Conservation (phyloP, 2,113 vertebrate genomes). For the Procavia capensis region DNA sequence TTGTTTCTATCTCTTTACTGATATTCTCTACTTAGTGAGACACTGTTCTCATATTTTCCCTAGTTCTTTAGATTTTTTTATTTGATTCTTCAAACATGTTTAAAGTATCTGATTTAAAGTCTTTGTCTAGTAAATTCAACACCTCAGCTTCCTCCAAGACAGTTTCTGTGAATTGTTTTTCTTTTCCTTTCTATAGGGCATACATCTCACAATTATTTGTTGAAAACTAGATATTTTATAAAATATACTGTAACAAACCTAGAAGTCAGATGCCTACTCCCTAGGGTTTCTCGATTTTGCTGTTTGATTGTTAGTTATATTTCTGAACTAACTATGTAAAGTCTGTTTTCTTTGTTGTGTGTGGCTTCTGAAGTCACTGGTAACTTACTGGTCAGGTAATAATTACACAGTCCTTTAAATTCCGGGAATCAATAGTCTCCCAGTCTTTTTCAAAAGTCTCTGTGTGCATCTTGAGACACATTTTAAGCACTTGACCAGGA, state of each 20-base stretch:
- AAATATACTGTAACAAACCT: not conserved
- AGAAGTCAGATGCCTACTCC: not conserved
- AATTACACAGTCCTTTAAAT: not conserved
- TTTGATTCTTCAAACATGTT: not conserved
- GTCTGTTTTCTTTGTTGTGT: not conserved
- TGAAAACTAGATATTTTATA: not conserved
- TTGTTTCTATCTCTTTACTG: not conserved
- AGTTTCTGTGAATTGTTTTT: not conserved
- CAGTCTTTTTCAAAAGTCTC: not conserved
- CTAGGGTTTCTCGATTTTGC: not conserved
- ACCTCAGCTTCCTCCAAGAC: too few relatives aligned
- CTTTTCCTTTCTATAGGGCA: too few relatives aligned
- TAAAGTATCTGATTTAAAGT: not conserved
- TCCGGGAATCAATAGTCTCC: not conserved
- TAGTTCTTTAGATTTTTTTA: not conserved
- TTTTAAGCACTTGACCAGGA: not conserved
- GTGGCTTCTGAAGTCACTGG: not conserved
- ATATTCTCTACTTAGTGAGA: not conserved
- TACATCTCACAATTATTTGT: not conserved
- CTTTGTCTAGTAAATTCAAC: not conserved
- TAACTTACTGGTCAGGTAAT: not conserved
- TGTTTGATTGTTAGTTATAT: not conserved
- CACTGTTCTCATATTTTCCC: not conserved
- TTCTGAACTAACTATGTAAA: slow-evolving; percentile 19
- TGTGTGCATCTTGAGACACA: not conserved